phyloP scores from a whole-genome alignment of 53 echinoderm and acorn worm genomes.

The Apostichopus leukothele region DNA sequence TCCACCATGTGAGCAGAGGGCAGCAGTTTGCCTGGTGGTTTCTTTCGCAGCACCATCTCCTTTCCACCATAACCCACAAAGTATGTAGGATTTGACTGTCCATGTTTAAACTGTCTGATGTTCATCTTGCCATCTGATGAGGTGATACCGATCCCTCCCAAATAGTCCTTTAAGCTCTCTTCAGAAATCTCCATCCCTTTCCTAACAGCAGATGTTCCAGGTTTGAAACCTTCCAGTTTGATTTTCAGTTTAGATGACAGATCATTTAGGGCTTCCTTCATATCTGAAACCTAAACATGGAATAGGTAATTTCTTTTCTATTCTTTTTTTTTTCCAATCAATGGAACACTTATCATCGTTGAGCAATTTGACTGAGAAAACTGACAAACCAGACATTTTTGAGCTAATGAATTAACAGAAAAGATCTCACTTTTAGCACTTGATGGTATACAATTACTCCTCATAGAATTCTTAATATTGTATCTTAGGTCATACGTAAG shows the following conservation, averaged over 20 bases:
- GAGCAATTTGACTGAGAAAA: too few species aligned
- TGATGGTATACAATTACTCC: too few species aligned
- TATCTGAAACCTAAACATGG: constrained; percentile 63
- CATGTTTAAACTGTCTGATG: constrained; percentile 88
- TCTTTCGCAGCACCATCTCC: constrained; percentile 87
- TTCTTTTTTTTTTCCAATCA: too few species aligned
- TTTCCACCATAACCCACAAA: constrained; percentile 70
- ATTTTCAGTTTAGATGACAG: constrained; percentile 55
- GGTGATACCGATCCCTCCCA: constrained; percentile 57
- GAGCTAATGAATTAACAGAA: too few species aligned
- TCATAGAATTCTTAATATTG: too few species aligned
- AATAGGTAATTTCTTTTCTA: not conserved
- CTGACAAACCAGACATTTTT: too few species aligned
- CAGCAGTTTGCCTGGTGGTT: constrained; percentile 92
- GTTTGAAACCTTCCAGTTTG: constrained; percentile 63
- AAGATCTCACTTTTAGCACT: too few species aligned
- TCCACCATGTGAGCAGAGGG: constrained; percentile 95
- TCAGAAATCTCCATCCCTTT: constrained; percentile 77
- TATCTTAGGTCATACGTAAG: too few species aligned
- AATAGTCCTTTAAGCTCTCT: constrained; percentile 62
- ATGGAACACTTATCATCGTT: too few species aligned
- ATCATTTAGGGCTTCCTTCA: constrained; percentile 65
- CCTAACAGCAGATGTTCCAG: constrained; percentile 80
- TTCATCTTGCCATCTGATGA: constrained; percentile 57
- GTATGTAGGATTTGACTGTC: constrained; percentile 96